Percentiles rank a stretch among this genome's conserved stretches.
These are phyloP conservation scores for Falco biarmicus DNA, from an alignment of 2,797 vertebrate species.

Conservation along the genomic window DNA sequence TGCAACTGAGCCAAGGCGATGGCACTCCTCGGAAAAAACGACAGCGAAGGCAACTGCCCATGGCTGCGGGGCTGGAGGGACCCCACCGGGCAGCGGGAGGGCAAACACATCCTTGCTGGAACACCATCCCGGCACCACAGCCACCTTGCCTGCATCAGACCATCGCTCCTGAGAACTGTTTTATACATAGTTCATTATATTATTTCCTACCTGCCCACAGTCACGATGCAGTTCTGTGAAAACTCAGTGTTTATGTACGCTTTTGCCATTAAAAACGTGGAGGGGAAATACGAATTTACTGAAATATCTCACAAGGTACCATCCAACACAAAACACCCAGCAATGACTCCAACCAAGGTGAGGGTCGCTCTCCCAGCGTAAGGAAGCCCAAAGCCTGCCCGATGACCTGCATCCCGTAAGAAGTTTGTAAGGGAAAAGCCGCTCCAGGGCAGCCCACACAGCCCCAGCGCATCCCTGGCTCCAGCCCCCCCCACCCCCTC, in stretches of 20 bases:
- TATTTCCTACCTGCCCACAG: not conserved
- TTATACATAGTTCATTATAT: not conserved
- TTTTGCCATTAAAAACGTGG: not conserved
- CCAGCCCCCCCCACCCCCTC: not conserved
- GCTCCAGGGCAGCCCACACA: not conserved
- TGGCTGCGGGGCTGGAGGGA: not conserved
- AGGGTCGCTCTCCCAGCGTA: rapidly evolving
- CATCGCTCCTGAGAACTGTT: not conserved
- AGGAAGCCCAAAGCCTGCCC: not conserved
- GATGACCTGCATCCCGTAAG: rapidly evolving
- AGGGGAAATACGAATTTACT: not conserved
- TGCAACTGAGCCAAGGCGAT: not conserved
- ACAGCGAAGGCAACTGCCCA: rapidly evolving
- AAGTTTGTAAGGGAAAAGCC: not conserved
- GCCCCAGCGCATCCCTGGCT: not conserved
- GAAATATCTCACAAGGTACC: not conserved
- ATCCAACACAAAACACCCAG: not conserved
- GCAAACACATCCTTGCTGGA: not conserved
- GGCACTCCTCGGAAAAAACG: not conserved
- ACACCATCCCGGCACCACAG: not conserved
- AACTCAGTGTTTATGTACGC: rapidly evolving
- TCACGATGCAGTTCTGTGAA: rapidly evolving
- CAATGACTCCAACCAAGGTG: not conserved
- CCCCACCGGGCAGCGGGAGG: rapidly evolving
- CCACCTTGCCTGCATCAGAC: not conserved